Evolutionary conservation across 2,797 vertebrate species (phyloP), one percentile per base, ranked within the genome.

Genomic region (Hippocampus kuda): DNA sequence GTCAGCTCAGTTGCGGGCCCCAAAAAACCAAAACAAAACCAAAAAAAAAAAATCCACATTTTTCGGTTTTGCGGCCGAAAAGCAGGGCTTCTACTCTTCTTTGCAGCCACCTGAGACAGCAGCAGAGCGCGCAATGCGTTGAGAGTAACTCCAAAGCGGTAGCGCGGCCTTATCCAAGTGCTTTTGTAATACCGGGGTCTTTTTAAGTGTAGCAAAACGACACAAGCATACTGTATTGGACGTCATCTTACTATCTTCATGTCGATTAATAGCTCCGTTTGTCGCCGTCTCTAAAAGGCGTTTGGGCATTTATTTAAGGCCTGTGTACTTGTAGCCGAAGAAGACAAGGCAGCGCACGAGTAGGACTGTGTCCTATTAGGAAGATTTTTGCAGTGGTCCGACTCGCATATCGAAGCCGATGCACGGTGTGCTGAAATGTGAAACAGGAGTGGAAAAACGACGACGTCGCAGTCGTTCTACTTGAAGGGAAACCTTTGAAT

Each of bases 11-110:
- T 61, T 68, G 44, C 42, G 67, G 48, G 1, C 34, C 34, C 34
- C 34, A 0, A 3, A 30, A 30, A 30, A 30, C 34, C 34, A 34
- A 68, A 61, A 65, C 27, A 30, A 30, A 30, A 30, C 2, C n/a
- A n/a, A n/a, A n/a, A n/a, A n/a, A 30, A 34, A 34, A 34, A 34
- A 5, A 34, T 57, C 63, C 9, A 54, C 49, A 53, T 66, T 66
- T 54, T 68, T 56, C 20, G 64, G 53, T 48, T 66, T 34, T 64
- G 30, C 63, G 1, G 10, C 62, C 53, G n/a, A 70, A 34, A 68
- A 76, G 71, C 49, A 34, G 8, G 27, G 71, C 65, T 48, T 75
- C 2, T 3, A 74, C 76, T 56, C 44, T 66, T 53, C 61, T 70
- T 74, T 66, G 64, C 15, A 70, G 80, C 65, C 42, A 68, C 34